phyloP scores from a whole-genome alignment of 2,888 invertebrate genomes.

The Ectobius pallidus region DNA sequence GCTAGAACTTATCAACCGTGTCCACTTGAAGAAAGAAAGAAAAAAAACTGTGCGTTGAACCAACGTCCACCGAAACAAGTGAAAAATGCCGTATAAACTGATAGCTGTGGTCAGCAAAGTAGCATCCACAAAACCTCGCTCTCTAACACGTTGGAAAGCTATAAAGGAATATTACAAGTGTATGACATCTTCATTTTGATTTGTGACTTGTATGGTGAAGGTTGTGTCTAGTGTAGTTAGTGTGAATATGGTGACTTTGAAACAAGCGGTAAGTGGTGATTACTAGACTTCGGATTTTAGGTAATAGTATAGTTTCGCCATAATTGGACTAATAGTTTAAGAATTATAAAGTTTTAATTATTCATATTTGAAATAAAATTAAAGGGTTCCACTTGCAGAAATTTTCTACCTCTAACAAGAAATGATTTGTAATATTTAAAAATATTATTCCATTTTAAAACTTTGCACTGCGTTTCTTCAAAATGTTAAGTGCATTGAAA shows the following conservation, averaged over 20 bases:
- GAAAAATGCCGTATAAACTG: not conserved
- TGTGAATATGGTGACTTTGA: not conserved
- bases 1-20: not conserved
- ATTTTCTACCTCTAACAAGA: not conserved
- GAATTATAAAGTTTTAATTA: no score
- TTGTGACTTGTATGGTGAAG: not conserved
- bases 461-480: no score
- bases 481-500: no score
- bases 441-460: no score
- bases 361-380: no score
- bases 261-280: not conserved
- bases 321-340: no score
- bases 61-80: slow-evolving; percentile 1
- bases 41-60: not conserved
- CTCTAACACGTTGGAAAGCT: not conserved
- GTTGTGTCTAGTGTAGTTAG: not conserved
- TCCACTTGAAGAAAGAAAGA: not conserved
- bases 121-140: not conserved
- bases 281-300: no score
- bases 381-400: not conserved
- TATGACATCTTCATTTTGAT: not conserved
- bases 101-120: not conserved
- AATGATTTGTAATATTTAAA: not conserved
- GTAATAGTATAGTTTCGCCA: no score
- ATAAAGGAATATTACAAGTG: not conserved